Conservation (phyloP, 2,113 vertebrate species). For the Neodontobutis hainanensis region DNA sequence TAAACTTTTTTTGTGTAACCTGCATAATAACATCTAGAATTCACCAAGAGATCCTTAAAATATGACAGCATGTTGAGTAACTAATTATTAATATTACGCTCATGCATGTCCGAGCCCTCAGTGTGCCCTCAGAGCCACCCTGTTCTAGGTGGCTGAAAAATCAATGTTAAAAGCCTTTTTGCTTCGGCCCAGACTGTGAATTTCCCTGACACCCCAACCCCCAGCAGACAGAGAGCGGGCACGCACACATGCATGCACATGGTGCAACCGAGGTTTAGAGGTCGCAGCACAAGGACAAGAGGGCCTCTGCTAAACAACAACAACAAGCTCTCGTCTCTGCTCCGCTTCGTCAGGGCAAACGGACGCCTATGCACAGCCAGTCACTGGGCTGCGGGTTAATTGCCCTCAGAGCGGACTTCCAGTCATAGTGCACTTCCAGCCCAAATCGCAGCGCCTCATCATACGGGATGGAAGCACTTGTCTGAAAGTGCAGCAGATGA, state of each 20-base stretch:
- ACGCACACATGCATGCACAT: slow-evolving; percentile 1
- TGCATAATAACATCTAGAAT: too few species aligned
- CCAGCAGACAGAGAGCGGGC: slow-evolving; percentile 23
- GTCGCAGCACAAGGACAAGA: slow-evolving; percentile 73
- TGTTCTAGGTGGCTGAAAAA: slow-evolving; percentile 52
- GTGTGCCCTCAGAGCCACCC: slow-evolving; percentile 30
- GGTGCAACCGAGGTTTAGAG: slow-evolving; percentile 64
- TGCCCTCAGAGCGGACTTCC: slow-evolving; percentile 24
- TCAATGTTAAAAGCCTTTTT: slow-evolving; percentile 80
- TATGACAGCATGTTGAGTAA: slow-evolving; percentile 36
- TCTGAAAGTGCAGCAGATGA: slow-evolving; percentile 42
- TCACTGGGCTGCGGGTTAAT: slow-evolving; percentile 51
- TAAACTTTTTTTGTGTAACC: too few species aligned
- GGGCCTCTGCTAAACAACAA: slow-evolving; percentile 61
- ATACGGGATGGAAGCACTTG: slow-evolving; percentile 47
- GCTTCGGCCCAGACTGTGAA: slow-evolving; percentile 65
- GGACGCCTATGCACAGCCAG: background rate
- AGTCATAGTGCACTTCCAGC: slow-evolving; percentile 39
- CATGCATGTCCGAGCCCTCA: slow-evolving; percentile 21
- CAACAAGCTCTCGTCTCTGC: slow-evolving; percentile 31
- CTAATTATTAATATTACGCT: background rate
- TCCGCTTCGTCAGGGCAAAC: slow-evolving; percentile 16
- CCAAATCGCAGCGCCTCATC: slow-evolving; percentile 41
- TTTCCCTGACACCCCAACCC: slow-evolving; percentile 59
- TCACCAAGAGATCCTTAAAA: background rate